Evolutionary conservation across 2,113 vertebrate genomes (phyloP), one percentile per base, ranked within the genome.

Genomic region (Archilochus colubris): DNA sequence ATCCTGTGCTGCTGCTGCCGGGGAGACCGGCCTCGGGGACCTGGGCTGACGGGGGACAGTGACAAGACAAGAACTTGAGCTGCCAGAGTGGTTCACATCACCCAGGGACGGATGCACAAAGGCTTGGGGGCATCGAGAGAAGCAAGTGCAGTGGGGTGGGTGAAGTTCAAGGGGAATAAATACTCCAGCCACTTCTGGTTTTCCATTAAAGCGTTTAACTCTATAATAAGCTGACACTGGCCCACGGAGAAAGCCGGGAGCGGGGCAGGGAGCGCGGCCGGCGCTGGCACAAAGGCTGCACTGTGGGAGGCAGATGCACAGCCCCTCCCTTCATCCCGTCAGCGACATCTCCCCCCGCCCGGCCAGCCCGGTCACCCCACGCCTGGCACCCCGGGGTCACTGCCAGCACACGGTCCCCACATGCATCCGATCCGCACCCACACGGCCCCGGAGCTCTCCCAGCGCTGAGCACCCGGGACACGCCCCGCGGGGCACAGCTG

Each of bases 241-340:
- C 51, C 18, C 2, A 0, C 11, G 22, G 19, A 36, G 33, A 48
- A 59, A 23, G 58, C 16, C 0, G 1, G 44, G 77, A 94, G 54
- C 19, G 6, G 30, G 11, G 36, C 68, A 28, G 62, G 55, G 57
- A 91, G 67, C 0, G 1, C 57, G 22, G 81, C 46, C 9, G 14
- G 69, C 3, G 1, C 46, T 0, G 16, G 53, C 75, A 95, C 89
- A 89, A 91, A 91, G 89, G 64, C 38, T 13, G 63, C 79, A 28
- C 92, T 94, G 87, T 93, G 83, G 54, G 48, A 5, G 1, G 92
- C 92, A 94, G 95, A 92, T 95, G 91, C 7, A 11, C 82, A 82
- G 87, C 86, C 73, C 73, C 48, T 15, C 10, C 90, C 61, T 87
- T 93, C 94, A 89, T 67, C 4, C 40, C 6, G 0, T 0, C 75